Evolutionary conservation across 2,113 vertebrate genomes (phyloP), one percentile per base, ranked within the genome.

Genomic region (Vanacampus margaritifer): DNA sequence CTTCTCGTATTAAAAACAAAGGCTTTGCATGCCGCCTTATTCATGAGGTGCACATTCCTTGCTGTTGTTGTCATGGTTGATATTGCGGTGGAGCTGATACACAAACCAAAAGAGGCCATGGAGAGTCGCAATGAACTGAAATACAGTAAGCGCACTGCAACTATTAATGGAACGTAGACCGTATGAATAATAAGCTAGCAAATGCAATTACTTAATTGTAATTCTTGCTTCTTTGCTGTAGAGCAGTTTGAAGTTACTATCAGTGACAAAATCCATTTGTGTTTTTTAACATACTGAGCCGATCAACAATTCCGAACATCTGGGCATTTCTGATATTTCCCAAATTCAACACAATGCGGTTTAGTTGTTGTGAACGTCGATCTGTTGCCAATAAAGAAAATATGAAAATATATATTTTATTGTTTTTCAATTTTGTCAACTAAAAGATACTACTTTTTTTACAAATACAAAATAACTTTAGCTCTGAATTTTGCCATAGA

Each of bases 21-120:
- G 51, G 62, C 24, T 79, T 73, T 63, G 26, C 69, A 54, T 79
- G 79, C 64, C 80, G 80, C 62, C 62, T 67, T 78, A 78, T 62
- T 79, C 84, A 78, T 72, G 71, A 88, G 64, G 76, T 78, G 76
- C 36, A 32, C 83, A 87, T 86, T 89, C 82, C 62, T 43, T 41
- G 36, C 65, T 65, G 66, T 71, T 83, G 68, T 68, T 79, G 81
- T 87, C 86, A 88, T 73, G 69, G 65, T 69, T 79, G 67, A 57
- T 60, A n/a, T 17, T 60, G 58, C 39, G 36, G 35, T 37, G 58
- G 36, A 60, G 36, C 37, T 84, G 73, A 82, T 66, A 87, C 13
- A 23, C 24, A 54, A 54, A 23, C 24, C 21, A 8, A 54, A 14
- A 26, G 12, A 54, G 13, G 85, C 79, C 82, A 87, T 78, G 82